Percentiles rank a stretch among this genome's conserved stretches.
These are phyloP conservation scores for Glyptemys insculpta DNA, from an alignment of 2,797 vertebrate genomes.

Conservation along the genomic window DNA sequence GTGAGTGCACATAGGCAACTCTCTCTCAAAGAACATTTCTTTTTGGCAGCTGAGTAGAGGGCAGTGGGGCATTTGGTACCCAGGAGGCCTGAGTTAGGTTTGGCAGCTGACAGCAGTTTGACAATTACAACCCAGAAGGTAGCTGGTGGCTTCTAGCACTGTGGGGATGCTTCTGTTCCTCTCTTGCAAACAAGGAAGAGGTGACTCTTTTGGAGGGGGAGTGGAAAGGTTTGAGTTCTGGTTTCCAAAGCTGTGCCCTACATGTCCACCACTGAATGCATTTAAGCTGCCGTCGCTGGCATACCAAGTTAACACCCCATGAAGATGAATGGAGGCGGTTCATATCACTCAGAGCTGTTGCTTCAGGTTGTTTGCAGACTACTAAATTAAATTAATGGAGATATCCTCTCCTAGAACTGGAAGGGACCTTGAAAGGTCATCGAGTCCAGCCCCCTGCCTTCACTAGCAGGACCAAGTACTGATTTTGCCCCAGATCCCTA, in stretches of 20 bases:
- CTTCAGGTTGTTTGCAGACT: not conserved
- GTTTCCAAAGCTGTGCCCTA: not conserved
- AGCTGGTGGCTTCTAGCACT: not conserved
- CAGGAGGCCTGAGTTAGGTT: not conserved
- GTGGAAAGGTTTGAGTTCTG: not conserved
- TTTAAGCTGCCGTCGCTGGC: not conserved
- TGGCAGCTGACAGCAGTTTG: not conserved
- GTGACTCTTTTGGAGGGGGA: not conserved
- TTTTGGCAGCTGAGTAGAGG: not conserved
- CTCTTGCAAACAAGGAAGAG: not conserved
- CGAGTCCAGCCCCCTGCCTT: too few relatives aligned
- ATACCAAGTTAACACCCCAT: not conserved
- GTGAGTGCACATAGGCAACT: fast-evolving
- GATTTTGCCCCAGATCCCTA: too few relatives aligned
- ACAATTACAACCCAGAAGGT: not conserved
- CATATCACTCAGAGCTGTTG: fast-evolving
- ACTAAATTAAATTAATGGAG: too few relatives aligned
- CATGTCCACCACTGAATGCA: not conserved
- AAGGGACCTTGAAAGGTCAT: too few relatives aligned
- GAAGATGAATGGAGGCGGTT: not conserved
- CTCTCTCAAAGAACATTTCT: not conserved
- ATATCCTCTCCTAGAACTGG: too few relatives aligned
- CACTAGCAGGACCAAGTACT: too few relatives aligned
- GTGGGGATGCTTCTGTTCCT: not conserved
- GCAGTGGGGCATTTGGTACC: fast-evolving